Percentiles rank a stretch among this genome's conserved stretches.
These are phyloP conservation scores for Meloidogyne hapla DNA, from an alignment of 1,140 invertebrate species.

Conservation along the genomic window DNA sequence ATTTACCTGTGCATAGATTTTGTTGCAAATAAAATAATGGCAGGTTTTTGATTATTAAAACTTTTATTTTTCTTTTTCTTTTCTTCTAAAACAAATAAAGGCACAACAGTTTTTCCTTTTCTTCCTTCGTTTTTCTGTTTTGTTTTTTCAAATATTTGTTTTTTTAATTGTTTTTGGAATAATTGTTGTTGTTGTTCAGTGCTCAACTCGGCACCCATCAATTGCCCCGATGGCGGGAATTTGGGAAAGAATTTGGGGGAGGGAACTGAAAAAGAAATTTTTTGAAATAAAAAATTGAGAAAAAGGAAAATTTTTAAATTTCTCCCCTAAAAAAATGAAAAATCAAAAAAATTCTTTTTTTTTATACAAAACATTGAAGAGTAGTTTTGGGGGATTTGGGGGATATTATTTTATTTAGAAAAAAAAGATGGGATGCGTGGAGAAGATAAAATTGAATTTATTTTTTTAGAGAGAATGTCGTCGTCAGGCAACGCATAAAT, in stretches of 20 bases:
- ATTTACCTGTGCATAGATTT: constrained; percentile 21
- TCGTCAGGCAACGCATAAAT: not conserved
- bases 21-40: not conserved
- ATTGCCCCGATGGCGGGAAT: not conserved
- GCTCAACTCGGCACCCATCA: constrained; percentile 26
- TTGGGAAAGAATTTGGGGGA: not conserved
- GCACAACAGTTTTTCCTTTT: not conserved
- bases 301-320: too few relatives aligned
- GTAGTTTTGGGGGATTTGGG: not conserved
- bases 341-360: not conserved
- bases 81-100: not conserved
- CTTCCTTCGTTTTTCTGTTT: not conserved
- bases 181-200: constrained; percentile 5
- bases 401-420: constrained; percentile 1
- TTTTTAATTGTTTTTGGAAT: constrained; percentile 8
- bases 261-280: not conserved
- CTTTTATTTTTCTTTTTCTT: not conserved
- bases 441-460: not conserved
- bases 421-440: not conserved
- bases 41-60: not conserved
- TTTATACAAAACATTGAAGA: not conserved
- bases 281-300: not conserved
- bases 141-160: not conserved
- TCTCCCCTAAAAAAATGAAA: too few relatives aligned
- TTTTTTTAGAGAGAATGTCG: not conserved